Base-by-base conservation (phyloP, 2,888 invertebrate species). In the Mechanitis messenoides region DNA sequence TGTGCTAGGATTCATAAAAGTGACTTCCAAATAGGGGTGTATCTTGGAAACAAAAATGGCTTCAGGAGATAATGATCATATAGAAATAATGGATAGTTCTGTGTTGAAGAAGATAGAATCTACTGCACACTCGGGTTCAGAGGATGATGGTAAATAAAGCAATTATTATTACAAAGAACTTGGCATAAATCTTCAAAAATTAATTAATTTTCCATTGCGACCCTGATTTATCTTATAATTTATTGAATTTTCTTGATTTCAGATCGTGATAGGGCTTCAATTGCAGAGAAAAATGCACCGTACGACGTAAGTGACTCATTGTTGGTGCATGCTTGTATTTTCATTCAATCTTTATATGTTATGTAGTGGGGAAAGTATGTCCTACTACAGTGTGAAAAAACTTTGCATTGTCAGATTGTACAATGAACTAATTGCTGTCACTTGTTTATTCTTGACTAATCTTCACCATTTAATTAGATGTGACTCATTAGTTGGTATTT, bases 51-150 rank as follows among this genome's bases (percentile, higher is more conserved):
- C 79, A 83, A 90, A 90, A 85, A 95, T 95, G 95, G 95, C 95
- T 92, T 95, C 95, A 87, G 95, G 95, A 83, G 95, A 95, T 90
- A 93, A 93, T 82, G 95, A 95, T 91, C 93, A 93, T 83, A 95
- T 95, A 81, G 95, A 95, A 92, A 92, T 88, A 70, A 87, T 94
- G 87, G 95, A 94, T 87, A 92, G 92, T 82, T 92, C 92, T 78
- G 89, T 91, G 74, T 84, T 88, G 67, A 91, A 89, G 83, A 93
- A 92, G 77, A 91, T 92, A 76, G 92, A 92, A 77, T 91, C 91
- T 81, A 85, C 91, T 69, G 91, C 89, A 72, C 91, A 92, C 71
- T 91, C 93, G 68, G 92, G 91, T 71, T 90, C 92, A 72, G 91
- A 92, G 73, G 92, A 90, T 72, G 92, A 92, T 81, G 92, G 93